These are phyloP conservation scores for Gallinago nigripennis DNA, from an alignment of 2,797 vertebrate species.

Conservation along the genomic window DNA sequence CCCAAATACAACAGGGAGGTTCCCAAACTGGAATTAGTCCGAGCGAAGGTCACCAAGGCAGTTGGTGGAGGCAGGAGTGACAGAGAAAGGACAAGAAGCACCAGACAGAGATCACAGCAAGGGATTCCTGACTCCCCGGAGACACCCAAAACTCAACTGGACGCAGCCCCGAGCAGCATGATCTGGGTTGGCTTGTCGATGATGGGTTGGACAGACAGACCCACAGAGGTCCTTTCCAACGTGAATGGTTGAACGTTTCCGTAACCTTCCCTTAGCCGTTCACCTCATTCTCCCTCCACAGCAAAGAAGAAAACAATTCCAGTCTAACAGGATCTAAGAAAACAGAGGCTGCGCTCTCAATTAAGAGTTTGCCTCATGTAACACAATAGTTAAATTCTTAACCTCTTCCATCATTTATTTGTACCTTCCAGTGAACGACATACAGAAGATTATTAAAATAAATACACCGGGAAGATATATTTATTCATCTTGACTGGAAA, in stretches of 20 bases:
- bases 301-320: background rate
- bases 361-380: background rate
- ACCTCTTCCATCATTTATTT: slow-evolving; percentile 12
- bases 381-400: background rate
- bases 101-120: background rate
- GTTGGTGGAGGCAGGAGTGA: background rate
- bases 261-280: background rate
- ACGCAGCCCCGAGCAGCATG: background rate
- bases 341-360: background rate
- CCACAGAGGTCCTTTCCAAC: background rate
- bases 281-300: background rate
- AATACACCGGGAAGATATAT: background rate
- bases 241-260: background rate
- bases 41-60: background rate
- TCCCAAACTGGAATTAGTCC: background rate
- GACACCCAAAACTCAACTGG: background rate
- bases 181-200: background rate
- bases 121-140: background rate
- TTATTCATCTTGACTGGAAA: background rate
- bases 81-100: background rate
- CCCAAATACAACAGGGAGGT: background rate
- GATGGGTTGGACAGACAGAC: background rate
- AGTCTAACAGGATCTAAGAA: background rate
- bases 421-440: background rate
- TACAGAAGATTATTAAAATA: slow-evolving; percentile 19